Evolutionary conservation across 1,140 invertebrate species (phyloP), one percentile per base, ranked within the genome.

Genomic region (Odontomachus brunneus): DNA sequence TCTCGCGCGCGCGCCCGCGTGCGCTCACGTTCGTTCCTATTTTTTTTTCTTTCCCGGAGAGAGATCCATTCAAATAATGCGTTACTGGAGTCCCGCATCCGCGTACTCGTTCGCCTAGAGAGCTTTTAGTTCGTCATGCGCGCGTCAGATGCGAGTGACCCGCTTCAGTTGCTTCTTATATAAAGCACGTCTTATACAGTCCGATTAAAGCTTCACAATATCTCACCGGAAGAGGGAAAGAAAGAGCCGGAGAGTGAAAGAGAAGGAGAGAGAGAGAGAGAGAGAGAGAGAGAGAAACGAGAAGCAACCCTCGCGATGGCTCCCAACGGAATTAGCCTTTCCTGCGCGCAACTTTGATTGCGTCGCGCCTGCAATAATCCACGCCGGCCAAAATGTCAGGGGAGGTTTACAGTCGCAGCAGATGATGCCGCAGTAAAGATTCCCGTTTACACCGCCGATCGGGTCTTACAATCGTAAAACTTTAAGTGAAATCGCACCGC

Each of bases 51-150:
- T 26, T 22, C 48, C 22, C n/a, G n/a, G n/a, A n/a, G n/a, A n/a
- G 22, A 53, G 49, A 44, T 60, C 48, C 75, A 67, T 48, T 82
- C 51, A 19, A 84, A 65, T 72, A 82, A 82, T 74, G 69, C 78
- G n/a, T 55, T n/a, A 19, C 15, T 44, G 33, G 67, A 74, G 74
- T 60, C 57, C n/a, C 29, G 38, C 38, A 74, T 82, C 53, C 73
- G 38, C 53, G 72, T 81, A 29, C 26, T 14, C 26, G 55, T 66
- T 22, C 49, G 3, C n/a, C 26, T 12, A 49, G 44, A 62, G 26
- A 14, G 19, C 22, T 53, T 7, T 26, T 44, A 57, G 60, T 74
- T 73, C 17, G 17, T 62, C 67, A 22, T 48, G n/a, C 24, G 33
- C 24, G 24, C 29, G n/a, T 2, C 60, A 48, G 63, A 81, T 83